phyloP scores from a whole-genome alignment of 2,797 vertebrate species.

The Molossus molossus region DNA sequence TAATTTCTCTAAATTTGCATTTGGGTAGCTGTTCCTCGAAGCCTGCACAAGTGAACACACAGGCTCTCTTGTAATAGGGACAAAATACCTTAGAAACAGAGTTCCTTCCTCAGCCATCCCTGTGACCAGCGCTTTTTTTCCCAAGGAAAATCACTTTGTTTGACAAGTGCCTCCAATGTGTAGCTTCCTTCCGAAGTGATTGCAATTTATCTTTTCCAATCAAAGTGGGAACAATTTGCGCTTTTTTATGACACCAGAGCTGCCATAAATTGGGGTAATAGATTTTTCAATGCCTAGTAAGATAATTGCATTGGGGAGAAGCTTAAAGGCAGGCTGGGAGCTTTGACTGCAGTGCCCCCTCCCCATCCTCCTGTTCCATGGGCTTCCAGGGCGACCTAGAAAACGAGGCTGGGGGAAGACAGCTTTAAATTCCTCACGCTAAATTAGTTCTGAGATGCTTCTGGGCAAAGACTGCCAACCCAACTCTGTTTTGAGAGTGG shows the following conservation, averaged over 20 bases:
- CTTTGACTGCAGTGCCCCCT: background rate
- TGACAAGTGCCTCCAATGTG: conserved; percentile 71
- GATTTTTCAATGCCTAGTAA: conserved; percentile 81
- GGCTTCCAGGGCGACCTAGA: conserved; percentile 63
- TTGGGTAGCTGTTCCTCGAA: background rate
- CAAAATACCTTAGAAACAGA: background rate
- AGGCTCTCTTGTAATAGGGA: background rate
- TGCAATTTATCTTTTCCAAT: conserved; percentile 74
- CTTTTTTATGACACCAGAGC: conserved; percentile 80
- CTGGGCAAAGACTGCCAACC: conserved; percentile 82
- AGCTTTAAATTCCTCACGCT: conserved; percentile 69
- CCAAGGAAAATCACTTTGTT: background rate
- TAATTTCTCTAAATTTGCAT: background rate
- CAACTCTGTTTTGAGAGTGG: conserved; percentile 77
- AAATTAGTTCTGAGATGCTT: conserved; percentile 82
- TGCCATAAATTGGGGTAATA: conserved; percentile 83
- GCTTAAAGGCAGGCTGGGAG: conserved; percentile 59
- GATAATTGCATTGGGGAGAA: conserved; percentile 81
- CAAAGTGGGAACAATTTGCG: conserved; percentile 70
- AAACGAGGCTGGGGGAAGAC: conserved; percentile 71
- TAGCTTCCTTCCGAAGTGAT: conserved; percentile 63
- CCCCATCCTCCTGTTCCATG: background rate
- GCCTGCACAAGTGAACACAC: background rate
- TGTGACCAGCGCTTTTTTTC: conserved; percentile 18
- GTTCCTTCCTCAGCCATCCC: background rate